Percentiles rank a stretch among this genome's conserved stretches.
Conservation (phyloP, 2,113 vertebrate genomes). For the Cnemophilus loriae region DNA sequence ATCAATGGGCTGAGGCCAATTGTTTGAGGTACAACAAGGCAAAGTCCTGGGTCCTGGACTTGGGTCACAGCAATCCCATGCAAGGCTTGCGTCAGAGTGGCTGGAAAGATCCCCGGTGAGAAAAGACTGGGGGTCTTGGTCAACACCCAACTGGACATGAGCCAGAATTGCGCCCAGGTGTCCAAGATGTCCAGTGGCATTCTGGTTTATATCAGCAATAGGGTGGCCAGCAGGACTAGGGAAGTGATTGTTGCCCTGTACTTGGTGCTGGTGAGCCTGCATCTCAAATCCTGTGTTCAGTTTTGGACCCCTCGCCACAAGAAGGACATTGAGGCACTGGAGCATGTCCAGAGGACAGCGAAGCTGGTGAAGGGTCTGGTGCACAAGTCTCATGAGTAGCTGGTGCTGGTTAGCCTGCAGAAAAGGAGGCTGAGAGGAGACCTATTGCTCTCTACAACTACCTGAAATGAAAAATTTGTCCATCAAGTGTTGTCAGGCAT, state of each 20-base stretch:
- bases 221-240: background rate
- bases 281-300: background rate
- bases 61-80: background rate
- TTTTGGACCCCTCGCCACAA: background rate
- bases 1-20: background rate
- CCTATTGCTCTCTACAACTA: background rate
- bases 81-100: background rate
- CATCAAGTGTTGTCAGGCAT: background rate
- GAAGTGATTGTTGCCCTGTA: rapidly evolving
- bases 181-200: background rate
- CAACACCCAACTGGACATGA: background rate
- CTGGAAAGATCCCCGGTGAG: background rate
- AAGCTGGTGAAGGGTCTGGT: background rate
- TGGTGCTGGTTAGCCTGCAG: background rate
- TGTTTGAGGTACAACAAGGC: background rate
- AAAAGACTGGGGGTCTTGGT: background rate
- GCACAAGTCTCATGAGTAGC: too few species aligned
- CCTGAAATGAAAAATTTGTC: background rate
- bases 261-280: background rate
- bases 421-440: background rate
- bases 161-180: background rate
- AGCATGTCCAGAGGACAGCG: background rate
- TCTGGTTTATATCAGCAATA: background rate
- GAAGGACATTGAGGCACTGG: background rate
- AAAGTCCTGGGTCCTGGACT: background rate